phyloP scores from a whole-genome alignment of 2,888 invertebrate genomes.

The Brachypalpus laphriformis region DNA sequence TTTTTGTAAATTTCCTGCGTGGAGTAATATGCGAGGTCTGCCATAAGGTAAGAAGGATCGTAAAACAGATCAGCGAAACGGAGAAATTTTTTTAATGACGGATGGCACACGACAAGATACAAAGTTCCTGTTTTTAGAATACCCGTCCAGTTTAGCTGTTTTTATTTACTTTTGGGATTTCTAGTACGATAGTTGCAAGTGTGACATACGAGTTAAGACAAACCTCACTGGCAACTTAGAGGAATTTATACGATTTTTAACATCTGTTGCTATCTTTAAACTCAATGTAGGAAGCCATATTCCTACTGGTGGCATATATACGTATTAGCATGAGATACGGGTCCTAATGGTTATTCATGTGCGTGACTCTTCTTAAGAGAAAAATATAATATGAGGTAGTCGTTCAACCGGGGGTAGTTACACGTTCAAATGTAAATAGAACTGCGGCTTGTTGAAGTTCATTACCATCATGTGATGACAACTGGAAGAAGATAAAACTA shows the following conservation, averaged over 20 bases:
- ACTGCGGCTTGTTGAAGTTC: constrained; percentile 21
- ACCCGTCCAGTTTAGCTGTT: not conserved
- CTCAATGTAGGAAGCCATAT: constrained; percentile 44
- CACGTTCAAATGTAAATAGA: not conserved
- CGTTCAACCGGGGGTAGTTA: constrained; percentile 12
- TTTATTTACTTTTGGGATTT: not conserved
- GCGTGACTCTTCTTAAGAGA: constrained; percentile 14
- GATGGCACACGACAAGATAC: constrained; percentile 60
- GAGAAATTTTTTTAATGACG: constrained; percentile 36
- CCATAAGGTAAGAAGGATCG: constrained; percentile 62
- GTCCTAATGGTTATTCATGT: constrained; percentile 45
- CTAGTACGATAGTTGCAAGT: constrained; percentile 2
- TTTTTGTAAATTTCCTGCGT: constrained; percentile 46
- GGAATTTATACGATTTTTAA: constrained; percentile 31
- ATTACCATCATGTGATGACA: not conserved
- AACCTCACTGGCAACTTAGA: constrained; percentile 5
- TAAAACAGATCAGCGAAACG: constrained; percentile 50
- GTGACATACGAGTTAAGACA: constrained; percentile 16
- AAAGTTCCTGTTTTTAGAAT: constrained; percentile 28
- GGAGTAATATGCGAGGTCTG: constrained; percentile 30
- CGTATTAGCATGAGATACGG: constrained; percentile 63
- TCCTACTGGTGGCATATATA: constrained; percentile 40
- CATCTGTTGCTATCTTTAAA: constrained; percentile 52
- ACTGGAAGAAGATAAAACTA: not conserved
- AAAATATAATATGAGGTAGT: constrained; percentile 3